Conservation (phyloP, 2,113 vertebrate species). For the Rhinichthys klamathensis region DNA sequence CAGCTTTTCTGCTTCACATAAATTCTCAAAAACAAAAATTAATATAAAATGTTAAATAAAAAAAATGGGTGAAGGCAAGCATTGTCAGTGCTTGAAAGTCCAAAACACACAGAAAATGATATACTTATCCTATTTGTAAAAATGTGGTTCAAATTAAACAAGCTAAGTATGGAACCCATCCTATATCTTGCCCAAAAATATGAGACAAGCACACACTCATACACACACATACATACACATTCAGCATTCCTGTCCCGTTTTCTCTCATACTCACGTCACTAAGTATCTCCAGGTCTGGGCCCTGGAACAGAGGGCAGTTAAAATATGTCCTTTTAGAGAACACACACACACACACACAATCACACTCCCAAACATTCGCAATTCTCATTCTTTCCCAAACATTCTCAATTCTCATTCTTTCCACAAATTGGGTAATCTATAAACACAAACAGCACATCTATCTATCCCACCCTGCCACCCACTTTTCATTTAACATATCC, state of each 20-base stretch:
- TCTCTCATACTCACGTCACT: slow-evolving; percentile 81
- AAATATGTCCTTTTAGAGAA: slow-evolving; percentile 56
- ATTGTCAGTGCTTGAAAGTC: neutral
- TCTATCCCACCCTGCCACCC: slow-evolving; percentile 6
- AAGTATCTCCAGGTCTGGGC: slow-evolving; percentile 80
- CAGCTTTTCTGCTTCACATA: too few relatives aligned
- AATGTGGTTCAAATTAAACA: slow-evolving; percentile 1
- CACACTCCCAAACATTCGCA: slow-evolving; percentile 1
- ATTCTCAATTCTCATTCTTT: neutral
- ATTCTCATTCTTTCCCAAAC: slow-evolving; percentile 11
- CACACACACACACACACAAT: slow-evolving; percentile 5
- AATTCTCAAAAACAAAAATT: too few relatives aligned
- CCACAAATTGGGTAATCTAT: neutral
- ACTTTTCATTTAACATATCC: slow-evolving; percentile 1
- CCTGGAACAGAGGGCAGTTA: slow-evolving; percentile 80
- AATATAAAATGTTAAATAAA: neutral
- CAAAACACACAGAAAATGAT: neutral
- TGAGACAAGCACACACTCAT: slow-evolving; percentile 32
- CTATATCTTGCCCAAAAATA: slow-evolving; percentile 46
- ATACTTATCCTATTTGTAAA: slow-evolving; percentile 4
- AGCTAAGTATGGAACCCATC: neutral
- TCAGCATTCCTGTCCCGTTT: slow-evolving; percentile 60
- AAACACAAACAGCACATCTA: slow-evolving; percentile 23
- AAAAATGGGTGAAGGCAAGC: neutral
- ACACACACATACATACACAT: slow-evolving; percentile 48